Evolutionary conservation across 2,888 invertebrate species (phyloP).

Genomic region (Chaitophorus viminalis): DNA sequence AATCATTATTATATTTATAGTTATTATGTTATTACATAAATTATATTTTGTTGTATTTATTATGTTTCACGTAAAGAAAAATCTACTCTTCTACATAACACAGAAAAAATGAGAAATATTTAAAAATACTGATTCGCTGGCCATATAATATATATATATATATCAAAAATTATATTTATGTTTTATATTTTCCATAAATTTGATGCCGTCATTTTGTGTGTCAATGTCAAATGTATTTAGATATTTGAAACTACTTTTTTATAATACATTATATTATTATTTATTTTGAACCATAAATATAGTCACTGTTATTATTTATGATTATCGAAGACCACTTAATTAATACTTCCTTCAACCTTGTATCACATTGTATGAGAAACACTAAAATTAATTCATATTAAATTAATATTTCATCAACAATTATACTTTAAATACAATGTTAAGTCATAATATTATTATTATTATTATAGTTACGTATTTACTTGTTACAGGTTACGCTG

Average conservation of each 20-base stretch:
- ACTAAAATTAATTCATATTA: slow-evolving; percentile 16
- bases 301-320: background rate
- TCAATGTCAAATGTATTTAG: background rate
- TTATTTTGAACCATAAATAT: background rate
- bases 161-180: background rate
- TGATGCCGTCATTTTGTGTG: background rate
- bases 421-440: background rate
- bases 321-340: background rate
- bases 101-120: background rate
- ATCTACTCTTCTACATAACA: background rate
- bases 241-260: background rate
- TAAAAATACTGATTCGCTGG: background rate
- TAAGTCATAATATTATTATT: background rate
- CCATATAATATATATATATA: background rate
- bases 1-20: too few species aligned
- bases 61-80: too few species aligned
- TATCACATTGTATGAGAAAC: background rate
- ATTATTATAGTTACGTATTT: background rate
- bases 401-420: slow-evolving; percentile 12
- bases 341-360: slow-evolving; percentile 21
- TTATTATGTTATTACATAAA: too few species aligned
- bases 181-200: background rate
- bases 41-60: too few species aligned
- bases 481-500: background rate
- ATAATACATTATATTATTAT: background rate